Evolutionary conservation across 2,797 vertebrate species (phyloP), one percentile per base, ranked within the genome.

Genomic region (Okamejei kenojei): DNA sequence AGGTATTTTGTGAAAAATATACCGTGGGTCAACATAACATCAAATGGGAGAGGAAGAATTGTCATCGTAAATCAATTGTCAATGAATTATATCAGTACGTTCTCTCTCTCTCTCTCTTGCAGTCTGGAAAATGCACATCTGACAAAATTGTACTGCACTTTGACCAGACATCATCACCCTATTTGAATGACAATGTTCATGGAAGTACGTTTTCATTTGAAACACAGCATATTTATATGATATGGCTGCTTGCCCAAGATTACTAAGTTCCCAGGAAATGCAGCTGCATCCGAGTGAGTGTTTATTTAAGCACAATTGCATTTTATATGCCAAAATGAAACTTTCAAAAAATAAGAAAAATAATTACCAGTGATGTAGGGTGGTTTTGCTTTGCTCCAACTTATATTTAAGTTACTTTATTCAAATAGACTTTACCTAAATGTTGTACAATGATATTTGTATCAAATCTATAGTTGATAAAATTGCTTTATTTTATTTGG

Each of bases 261-360:
- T 68, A 88, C 61, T 88, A 68, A 88, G 61, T 68, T 88, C 61
- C 61, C 61, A 88, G 84, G 61, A 88, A 88, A 88, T 88, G 17
- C 84, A 88, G 84, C 84, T 88, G 84, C 17, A 68, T 88, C 84
- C 84, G 84, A 65, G 17, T 35, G 35, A 35, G n/a, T 88, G 84
- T 68, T 88, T 88, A 68, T 32, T 88, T 88, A 35, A 35, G 61
- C 17, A 35, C 19, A 63, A 68, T 7, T 68, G 9, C 21, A 26
- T 19, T 88, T 65, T 35, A 88, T 35, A 35, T 35, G 61, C 61
- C 84, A 88, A 63, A 35, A 21, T 68, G 13, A 68, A 88, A 21
- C 15, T 88, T 88, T 68, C 7, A 88, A 35, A 65, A 68, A 88
- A 35, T 19, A 88, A 10, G 21, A 8, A 19, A 8, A 35, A 65